A percentile compares a stretch with the other conserved stretches of the same genome.
phyloP scores from a whole-genome alignment of 2,797 vertebrate species.

The Macropus fuliginosus region DNA sequence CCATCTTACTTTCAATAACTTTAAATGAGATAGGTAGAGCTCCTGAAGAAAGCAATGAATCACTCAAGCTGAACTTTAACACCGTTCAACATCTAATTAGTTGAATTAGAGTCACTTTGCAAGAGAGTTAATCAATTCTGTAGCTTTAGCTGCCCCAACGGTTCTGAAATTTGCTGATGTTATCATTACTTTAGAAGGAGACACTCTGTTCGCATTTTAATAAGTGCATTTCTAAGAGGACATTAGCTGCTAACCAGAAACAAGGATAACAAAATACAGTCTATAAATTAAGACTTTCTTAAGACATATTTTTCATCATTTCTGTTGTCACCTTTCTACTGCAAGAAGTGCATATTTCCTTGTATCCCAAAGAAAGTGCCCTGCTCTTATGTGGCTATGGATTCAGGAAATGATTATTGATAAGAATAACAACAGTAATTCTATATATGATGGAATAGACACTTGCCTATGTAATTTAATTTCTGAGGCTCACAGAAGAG shows the following conservation, averaged over 20 bases:
- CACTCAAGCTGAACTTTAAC: conserved; percentile 84
- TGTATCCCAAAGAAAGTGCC: not conserved
- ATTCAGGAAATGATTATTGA: not conserved
- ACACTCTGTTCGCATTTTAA: conserved; percentile 84
- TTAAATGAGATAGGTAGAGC: conserved; percentile 81
- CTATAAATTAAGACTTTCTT: conserved; percentile 76
- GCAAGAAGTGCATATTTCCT: not conserved
- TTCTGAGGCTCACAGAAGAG: not conserved
- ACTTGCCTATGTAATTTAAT: not conserved
- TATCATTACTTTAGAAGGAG: conserved; percentile 84
- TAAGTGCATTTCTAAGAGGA: conserved; percentile 79
- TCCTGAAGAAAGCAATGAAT: conserved; percentile 82
- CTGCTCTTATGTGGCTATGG: not conserved
- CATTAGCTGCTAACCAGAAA: conserved; percentile 67
- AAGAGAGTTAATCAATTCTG: conserved; percentile 85
- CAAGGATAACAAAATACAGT: conserved; percentile 77
- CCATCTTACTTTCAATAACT: conserved; percentile 80
- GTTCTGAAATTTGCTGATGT: conserved; percentile 87
- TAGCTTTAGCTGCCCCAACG: conserved; percentile 82
- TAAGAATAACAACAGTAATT: not conserved
- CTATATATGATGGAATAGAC: conserved; percentile 10
- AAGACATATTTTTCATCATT: conserved; percentile 52
- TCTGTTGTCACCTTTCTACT: not conserved
- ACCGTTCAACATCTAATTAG: conserved; percentile 86
- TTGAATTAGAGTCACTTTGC: conserved; percentile 84